Evolutionary conservation across 2,113 vertebrate species (phyloP).

Genomic region (Monopterus albus): DNA sequence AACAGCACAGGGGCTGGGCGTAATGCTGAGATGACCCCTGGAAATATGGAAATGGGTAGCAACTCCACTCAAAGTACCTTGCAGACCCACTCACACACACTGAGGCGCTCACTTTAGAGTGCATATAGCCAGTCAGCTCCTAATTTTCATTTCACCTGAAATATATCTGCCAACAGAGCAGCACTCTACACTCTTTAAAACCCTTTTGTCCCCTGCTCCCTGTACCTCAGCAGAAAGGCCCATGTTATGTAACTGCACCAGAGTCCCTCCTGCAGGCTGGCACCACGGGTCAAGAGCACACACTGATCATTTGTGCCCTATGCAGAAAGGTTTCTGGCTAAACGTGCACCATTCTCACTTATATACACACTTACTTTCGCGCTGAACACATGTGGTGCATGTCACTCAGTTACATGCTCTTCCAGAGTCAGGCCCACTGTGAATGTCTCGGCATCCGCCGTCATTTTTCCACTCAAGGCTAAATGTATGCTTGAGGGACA

Average conservation of each 20-base stretch:
- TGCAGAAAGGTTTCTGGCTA: conserved; percentile 12
- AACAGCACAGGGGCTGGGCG: conserved; percentile 69
- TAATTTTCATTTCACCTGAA: conserved; percentile 49
- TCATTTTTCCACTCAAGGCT: conserved; percentile 49
- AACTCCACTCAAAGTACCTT: conserved; percentile 31
- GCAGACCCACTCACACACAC: conserved; percentile 13
- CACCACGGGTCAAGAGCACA: conserved; percentile 49
- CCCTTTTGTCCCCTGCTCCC: conserved; percentile 26
- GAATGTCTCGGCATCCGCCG: conserved; percentile 34
- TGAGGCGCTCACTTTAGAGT: conserved; percentile 3
- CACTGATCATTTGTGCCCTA: conserved; percentile 29
- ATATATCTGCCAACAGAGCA: conserved; percentile 23
- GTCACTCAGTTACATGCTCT: not conserved
- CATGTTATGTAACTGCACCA: conserved; percentile 49
- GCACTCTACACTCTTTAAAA: conserved; percentile 12
- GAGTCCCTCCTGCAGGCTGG: conserved; percentile 13
- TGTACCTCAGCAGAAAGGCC: conserved; percentile 24
- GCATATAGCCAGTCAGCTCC: not conserved
- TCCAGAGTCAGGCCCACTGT: conserved; percentile 5
- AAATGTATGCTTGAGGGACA: conserved; percentile 70
- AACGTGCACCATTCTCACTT: not conserved
- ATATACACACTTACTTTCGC: not conserved
- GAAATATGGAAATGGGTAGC: conserved; percentile 72
- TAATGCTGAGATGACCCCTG: conserved; percentile 71
- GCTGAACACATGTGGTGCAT: not conserved